Percentiles rank a stretch among this genome's conserved stretches.
Conservation (phyloP, 2,113 vertebrate species). For the Bostrychus sinensis region DNA sequence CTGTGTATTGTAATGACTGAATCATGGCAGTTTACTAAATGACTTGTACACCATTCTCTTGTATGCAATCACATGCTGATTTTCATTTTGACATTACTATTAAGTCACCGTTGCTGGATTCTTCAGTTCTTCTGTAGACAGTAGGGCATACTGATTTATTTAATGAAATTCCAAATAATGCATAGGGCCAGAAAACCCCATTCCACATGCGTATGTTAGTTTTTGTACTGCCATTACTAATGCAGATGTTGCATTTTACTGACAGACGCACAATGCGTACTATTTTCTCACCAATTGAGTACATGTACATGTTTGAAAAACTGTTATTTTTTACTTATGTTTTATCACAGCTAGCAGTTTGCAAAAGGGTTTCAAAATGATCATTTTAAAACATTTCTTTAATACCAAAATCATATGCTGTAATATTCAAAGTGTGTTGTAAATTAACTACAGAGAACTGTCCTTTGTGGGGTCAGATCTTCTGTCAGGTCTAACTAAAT, state of each 20-base stretch:
- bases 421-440: constrained; percentile 17
- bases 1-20: constrained; percentile 17
- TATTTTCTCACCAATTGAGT: constrained; percentile 13
- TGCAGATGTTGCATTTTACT: constrained; percentile 32
- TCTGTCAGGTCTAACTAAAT: constrained; percentile 61
- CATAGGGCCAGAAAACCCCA: constrained; percentile 18
- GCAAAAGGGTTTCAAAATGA: not conserved
- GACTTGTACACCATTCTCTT: constrained; percentile 35
- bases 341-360: not conserved
- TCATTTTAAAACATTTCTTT: not conserved
- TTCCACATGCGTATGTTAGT: constrained; percentile 26
- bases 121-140: constrained; percentile 13
- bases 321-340: not conserved
- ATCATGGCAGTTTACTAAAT: constrained; percentile 14
- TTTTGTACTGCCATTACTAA: constrained; percentile 31
- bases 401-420: constrained; percentile 16
- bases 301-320: constrained; percentile 5
- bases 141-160: constrained; percentile 17
- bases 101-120: constrained; percentile 25
- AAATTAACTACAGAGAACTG: constrained; percentile 41
- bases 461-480: constrained; percentile 44
- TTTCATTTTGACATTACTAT: constrained; percentile 26
- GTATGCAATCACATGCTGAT: constrained; percentile 37
- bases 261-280: constrained; percentile 22
- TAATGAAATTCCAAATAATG: constrained; percentile 26